Base-by-base conservation (phyloP, 2,113 vertebrate species). In the Setophaga coronata region DNA sequence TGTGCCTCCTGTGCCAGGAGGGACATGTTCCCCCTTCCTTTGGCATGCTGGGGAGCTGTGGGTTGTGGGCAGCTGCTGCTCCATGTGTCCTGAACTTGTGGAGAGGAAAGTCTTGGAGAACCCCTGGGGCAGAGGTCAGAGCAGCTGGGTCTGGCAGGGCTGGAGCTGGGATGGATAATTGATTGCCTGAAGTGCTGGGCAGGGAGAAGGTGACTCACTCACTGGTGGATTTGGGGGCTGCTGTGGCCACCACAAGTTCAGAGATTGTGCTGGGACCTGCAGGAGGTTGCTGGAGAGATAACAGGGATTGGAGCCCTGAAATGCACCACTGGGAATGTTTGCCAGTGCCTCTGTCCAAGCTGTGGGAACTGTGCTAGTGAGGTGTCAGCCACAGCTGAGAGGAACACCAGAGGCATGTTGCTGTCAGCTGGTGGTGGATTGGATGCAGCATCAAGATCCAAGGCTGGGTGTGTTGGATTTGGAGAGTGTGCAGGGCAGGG, bases 281-380 rank as follows among this genome's bases (percentile, higher is more conserved):
- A 0, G 40, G 58, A 73, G 12, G 7, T n/a, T 33, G 2, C 57
- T 48, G 66, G 25, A 36, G 26, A n/a, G n/a, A 28, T 76, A 14
- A 31, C 45, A 45, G 50, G 36, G 36, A 5, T 70, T 50, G 21
- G n/a, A 95, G 38, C 18, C 7, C 38, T 45, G 42, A 34, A n/a
- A 20, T 65, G 23, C 1, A 0, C 6, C 18, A 0, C 12, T 18
- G 45, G 36, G 36, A 50, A 23, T 1, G 5, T 65, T 70, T 58
- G 23, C 12, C 38, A 57, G 31, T 2, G 0, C 25, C 82, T 64
- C 14, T 82, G 24, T 26, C 38, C 62, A 21, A 25, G 40, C 2
- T 64, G 23, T 34, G 81, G 72, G 48, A 73, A 1, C 28, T 23
- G 31, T 60, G 65, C 50, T 92, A 17, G 21, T 14, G 45, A 56